Conservation (phyloP, 2,888 invertebrate species). For the Steinernema hermaphroditum region DNA sequence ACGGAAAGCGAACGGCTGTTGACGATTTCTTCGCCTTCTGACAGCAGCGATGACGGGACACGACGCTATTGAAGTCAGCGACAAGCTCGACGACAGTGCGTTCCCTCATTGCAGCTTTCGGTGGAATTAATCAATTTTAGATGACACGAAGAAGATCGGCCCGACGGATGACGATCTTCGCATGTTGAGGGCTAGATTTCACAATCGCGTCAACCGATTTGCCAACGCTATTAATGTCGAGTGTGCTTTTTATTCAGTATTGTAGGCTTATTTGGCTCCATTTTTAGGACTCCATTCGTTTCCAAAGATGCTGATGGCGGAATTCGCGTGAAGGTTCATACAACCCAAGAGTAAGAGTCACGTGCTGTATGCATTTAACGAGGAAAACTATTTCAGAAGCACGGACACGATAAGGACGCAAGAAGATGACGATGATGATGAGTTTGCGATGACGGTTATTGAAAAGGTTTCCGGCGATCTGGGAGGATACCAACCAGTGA, state of each 20-base stretch:
- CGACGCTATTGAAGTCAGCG: too few species aligned
- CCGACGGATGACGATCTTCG: conserved; percentile 1
- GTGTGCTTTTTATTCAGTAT: background rate
- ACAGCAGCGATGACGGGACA: too few species aligned
- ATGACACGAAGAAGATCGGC: background rate
- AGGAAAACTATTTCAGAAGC: background rate
- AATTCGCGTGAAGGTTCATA: background rate
- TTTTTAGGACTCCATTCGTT: background rate
- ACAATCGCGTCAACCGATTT: background rate
- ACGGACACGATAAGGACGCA: background rate
- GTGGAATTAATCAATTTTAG: too few species aligned
- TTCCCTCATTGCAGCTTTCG: too few species aligned
- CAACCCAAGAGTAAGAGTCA: background rate
- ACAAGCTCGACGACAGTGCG: too few species aligned
- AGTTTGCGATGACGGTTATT: background rate
- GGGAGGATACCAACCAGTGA: background rate
- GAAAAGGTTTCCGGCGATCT: background rate
- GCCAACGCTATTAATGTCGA: background rate
- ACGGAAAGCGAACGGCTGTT: too few species aligned
- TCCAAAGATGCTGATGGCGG: background rate
- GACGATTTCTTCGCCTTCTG: too few species aligned
- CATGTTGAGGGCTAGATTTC: background rate
- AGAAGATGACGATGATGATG: background rate
- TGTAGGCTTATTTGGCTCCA: background rate
- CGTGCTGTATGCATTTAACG: background rate